Conservation (phyloP, 2,113 vertebrate species). For the Tylochromis polylepis region DNA sequence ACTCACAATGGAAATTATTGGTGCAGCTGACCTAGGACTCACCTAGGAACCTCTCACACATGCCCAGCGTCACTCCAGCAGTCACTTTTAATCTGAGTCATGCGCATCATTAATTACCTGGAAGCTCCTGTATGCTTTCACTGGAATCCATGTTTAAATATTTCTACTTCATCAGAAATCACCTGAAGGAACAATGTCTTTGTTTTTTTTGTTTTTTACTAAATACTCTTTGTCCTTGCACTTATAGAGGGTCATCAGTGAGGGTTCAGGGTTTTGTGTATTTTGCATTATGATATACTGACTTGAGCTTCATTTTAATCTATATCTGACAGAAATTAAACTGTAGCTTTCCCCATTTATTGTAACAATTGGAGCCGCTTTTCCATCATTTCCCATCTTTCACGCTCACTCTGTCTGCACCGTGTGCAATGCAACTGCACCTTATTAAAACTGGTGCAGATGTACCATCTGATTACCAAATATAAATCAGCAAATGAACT, state of each 20-base stretch:
- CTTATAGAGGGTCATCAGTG: background rate
- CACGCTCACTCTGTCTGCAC: background rate
- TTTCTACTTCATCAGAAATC: background rate
- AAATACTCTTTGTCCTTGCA: background rate
- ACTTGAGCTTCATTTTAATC: background rate
- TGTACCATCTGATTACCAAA: background rate
- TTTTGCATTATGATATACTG: background rate
- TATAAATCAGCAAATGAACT: background rate
- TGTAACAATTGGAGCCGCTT: background rate
- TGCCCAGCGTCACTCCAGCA: background rate
- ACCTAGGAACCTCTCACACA: background rate
- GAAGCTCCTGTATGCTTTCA: background rate
- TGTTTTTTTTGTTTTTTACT: background rate
- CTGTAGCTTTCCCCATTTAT: background rate
- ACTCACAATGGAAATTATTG: background rate
- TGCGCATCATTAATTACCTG: conserved; percentile 29
- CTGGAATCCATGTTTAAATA: background rate
- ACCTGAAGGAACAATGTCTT: background rate
- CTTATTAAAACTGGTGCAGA: background rate
- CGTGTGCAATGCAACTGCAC: background rate
- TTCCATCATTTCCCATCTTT: background rate
- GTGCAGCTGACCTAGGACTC: conserved; percentile 5
- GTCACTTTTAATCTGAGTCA: conserved; percentile 2
- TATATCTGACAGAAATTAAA: background rate
- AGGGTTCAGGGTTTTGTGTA: background rate